These are phyloP conservation scores for Drosophila littoralis DNA, from an alignment of 1,140 invertebrate genomes.

Conservation along the genomic window DNA sequence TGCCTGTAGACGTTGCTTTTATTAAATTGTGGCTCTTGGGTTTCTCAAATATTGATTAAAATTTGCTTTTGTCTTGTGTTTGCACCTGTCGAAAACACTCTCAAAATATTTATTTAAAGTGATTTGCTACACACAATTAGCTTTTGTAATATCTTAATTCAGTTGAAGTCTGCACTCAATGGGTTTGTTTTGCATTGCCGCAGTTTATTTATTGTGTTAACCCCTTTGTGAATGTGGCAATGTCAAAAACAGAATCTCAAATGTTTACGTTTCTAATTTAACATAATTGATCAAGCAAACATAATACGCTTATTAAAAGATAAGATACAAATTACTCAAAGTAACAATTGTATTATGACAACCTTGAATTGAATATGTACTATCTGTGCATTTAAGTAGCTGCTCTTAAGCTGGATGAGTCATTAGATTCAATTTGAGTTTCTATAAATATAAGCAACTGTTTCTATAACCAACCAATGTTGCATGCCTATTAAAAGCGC, in stretches of 20 bases:
- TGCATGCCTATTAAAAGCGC: background rate
- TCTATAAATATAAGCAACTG: background rate
- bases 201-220: conserved; percentile 27
- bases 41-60: background rate
- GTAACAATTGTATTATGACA: background rate
- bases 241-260: conserved; percentile 42
- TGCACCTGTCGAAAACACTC: conserved; percentile 37
- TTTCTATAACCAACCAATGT: background rate
- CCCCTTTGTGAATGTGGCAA: conserved; percentile 25
- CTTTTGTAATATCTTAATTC: conserved; percentile 42
- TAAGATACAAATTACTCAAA: background rate
- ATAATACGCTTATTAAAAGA: conserved; percentile 21
- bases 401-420: background rate
- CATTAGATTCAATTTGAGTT: background rate
- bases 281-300: conserved; percentile 42
- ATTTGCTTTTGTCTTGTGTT: background rate
- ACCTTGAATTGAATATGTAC: background rate
- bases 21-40: background rate
- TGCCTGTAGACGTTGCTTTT: background rate
- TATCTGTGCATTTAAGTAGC: background rate
- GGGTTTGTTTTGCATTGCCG: conserved; percentile 24
- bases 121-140: conserved; percentile 27
- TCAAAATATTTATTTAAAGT: conserved; percentile 28
- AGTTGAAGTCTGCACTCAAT: conserved; percentile 47
- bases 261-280: conserved; percentile 28